phyloP scores from a whole-genome alignment of 2,888 invertebrate species.

The Dynastes maya region DNA sequence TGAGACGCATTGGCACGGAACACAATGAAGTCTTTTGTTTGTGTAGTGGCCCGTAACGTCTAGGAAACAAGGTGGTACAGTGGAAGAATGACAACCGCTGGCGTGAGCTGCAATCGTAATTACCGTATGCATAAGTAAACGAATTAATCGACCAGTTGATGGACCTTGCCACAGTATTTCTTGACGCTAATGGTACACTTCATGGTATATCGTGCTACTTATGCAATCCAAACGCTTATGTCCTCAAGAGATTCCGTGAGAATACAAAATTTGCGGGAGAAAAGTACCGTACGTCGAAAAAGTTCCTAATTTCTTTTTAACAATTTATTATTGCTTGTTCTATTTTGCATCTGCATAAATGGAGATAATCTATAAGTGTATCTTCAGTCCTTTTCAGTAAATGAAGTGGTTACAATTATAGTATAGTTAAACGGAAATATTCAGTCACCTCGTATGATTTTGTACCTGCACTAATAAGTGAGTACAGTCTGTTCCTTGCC shows the following conservation, averaged over 20 bases:
- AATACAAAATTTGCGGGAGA: background rate
- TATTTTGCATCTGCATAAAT: too few species aligned
- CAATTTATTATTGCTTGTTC: too few species aligned
- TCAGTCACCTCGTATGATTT: too few species aligned
- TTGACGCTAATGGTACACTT: slow-evolving; percentile 3
- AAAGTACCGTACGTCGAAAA: background rate
- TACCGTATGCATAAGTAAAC: slow-evolving; percentile 15
- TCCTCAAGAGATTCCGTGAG: background rate
- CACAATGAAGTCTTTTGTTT: slow-evolving; percentile 43
- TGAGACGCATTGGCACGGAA: slow-evolving; percentile 33
- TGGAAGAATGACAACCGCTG: slow-evolving; percentile 27
- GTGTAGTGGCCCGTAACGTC: slow-evolving; percentile 37
- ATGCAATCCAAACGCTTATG: background rate
- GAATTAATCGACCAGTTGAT: slow-evolving; percentile 11
- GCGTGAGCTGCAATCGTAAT: slow-evolving; percentile 23
- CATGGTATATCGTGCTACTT: background rate
- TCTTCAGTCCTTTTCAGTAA: too few species aligned
- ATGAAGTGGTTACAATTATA: too few species aligned
- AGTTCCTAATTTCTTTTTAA: background rate
- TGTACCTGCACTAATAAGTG: too few species aligned
- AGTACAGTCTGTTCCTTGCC: too few species aligned
- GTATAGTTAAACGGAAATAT: too few species aligned
- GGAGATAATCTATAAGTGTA: too few species aligned
- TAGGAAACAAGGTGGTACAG: slow-evolving; percentile 9
- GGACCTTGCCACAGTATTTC: slow-evolving; percentile 14